Percentiles rank a stretch among this genome's conserved stretches.
Evolutionary conservation across 1,140 invertebrate species (phyloP).

Genomic region (Agrypnia vestita): DNA sequence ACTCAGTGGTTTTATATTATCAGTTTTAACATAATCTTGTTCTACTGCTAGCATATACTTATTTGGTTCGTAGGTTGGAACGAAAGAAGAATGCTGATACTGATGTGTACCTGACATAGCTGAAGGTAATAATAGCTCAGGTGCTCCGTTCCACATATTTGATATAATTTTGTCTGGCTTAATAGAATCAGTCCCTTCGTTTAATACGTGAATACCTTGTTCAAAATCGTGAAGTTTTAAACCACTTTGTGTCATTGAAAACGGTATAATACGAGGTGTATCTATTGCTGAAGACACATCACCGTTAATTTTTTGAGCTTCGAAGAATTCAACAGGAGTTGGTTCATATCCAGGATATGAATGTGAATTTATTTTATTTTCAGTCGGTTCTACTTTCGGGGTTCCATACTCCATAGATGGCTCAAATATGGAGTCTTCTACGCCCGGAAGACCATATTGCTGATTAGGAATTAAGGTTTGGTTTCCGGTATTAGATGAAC

Average conservation of each 20-base stretch:
- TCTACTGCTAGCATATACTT: conserved; percentile 38
- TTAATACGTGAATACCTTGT: conserved; percentile 29
- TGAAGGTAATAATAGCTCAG: neutral
- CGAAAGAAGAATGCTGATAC: conserved; percentile 14
- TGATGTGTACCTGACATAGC: conserved; percentile 18
- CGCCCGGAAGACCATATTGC: neutral
- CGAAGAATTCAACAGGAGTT: neutral
- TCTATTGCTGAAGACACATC: neutral
- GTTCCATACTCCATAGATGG: neutral
- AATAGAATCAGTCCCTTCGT: neutral
- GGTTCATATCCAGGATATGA: conserved; percentile 51
- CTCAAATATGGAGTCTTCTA: neutral
- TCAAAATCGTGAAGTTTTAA: conserved; percentile 27
- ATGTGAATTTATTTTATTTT: neutral
- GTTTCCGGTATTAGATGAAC: too few species aligned
- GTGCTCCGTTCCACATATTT: neutral
- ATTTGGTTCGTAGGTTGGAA: conserved; percentile 41
- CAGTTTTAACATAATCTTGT: conserved; percentile 23
- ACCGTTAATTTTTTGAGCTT: conserved; percentile 28
- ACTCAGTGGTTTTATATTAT: conserved; percentile 10
- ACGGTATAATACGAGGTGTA: conserved; percentile 18
- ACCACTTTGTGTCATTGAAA: conserved; percentile 18
- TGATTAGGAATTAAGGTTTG: neutral
- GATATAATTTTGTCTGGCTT: conserved; percentile 25
- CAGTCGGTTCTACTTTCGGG: neutral